A percentile compares a stretch with the other conserved stretches of the same genome.
These are phyloP conservation scores for Brachypteracias leptosomus DNA, from an alignment of 2,113 vertebrate genomes.

Conservation along the genomic window DNA sequence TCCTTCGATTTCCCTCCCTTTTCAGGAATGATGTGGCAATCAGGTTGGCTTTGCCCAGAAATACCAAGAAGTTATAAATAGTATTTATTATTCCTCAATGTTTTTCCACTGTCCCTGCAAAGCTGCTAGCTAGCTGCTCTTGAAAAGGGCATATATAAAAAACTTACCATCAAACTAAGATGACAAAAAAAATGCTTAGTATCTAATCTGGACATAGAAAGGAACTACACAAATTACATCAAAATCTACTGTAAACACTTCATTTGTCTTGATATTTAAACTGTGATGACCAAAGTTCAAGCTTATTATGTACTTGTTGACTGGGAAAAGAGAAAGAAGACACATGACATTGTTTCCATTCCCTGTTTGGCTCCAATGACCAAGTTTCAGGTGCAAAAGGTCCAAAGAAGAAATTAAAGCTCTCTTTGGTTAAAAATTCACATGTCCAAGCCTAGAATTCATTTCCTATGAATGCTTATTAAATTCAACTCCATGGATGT, in stretches of 20 bases:
- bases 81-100: slow-evolving; percentile 35
- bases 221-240: background rate
- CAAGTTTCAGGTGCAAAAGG: background rate
- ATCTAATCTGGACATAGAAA: background rate
- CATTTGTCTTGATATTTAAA: slow-evolving; percentile 11
- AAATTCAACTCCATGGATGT: background rate
- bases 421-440: background rate
- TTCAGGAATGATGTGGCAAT: slow-evolving; percentile 24
- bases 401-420: background rate
- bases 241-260: background rate
- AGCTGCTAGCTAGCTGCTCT: background rate
- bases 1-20: background rate
- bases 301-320: background rate
- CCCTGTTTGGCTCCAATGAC: background rate
- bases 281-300: slow-evolving; percentile 19
- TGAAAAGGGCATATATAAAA: background rate
- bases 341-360: background rate
- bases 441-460: background rate
- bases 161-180: background rate
- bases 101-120: slow-evolving; percentile 20
- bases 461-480: slow-evolving; percentile 3
- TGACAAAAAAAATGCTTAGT: background rate
- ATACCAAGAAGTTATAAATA: slow-evolving; percentile 10
- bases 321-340: background rate
- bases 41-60: slow-evolving; percentile 12